Percentiles rank a stretch among this genome's conserved stretches.
These are phyloP conservation scores for Amphipoea oculea DNA, from an alignment of 2,888 invertebrate species.

Conservation along the genomic window DNA sequence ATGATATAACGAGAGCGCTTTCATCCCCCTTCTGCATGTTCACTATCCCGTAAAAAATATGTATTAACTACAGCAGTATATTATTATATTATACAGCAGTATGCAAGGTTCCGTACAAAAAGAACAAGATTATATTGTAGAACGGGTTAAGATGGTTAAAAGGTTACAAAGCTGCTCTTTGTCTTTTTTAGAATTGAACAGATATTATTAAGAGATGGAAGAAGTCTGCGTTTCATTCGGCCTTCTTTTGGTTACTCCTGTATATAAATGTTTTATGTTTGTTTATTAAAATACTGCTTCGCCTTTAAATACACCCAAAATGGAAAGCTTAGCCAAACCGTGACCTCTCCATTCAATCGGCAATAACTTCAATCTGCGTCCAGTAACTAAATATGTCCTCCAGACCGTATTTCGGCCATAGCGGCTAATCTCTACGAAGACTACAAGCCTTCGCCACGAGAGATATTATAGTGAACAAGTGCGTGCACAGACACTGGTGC, in stretches of 20 bases:
- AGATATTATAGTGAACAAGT: neutral
- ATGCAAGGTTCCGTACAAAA: constrained; percentile 42
- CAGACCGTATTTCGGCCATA: neutral
- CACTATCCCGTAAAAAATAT: constrained; percentile 20
- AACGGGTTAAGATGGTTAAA: neutral
- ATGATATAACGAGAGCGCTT: constrained; percentile 11
- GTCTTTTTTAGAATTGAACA: neutral
- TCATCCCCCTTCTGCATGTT: constrained; percentile 27
- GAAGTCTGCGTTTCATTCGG: neutral
- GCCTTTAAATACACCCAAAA: neutral
- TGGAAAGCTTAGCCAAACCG: neutral
- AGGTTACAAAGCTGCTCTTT: neutral
- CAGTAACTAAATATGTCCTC: neutral
- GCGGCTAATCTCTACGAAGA: no score
- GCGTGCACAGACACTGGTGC: neutral
- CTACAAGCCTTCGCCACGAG: no score
- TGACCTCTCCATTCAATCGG: neutral
- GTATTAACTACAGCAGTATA: neutral
- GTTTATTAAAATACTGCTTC: neutral
- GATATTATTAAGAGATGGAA: neutral
- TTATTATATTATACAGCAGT: no score
- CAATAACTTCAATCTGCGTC: neutral
- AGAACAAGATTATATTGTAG: neutral
- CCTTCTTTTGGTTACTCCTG: neutral
- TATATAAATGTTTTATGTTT: neutral